These are phyloP conservation scores for Anguilla obscura DNA, from an alignment of 2,797 vertebrate genomes.

Conservation along the genomic window DNA sequence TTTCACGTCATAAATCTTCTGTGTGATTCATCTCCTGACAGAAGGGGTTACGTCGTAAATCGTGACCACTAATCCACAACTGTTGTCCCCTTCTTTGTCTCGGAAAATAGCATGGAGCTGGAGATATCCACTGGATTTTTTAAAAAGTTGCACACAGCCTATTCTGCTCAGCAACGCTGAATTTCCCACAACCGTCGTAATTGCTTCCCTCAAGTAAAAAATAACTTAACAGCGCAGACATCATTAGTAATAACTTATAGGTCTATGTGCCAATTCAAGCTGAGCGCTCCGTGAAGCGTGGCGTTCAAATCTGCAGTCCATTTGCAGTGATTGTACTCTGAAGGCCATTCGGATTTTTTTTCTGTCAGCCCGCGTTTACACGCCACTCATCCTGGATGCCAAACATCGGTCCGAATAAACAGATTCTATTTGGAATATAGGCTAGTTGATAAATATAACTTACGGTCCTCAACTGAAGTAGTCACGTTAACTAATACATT, in stretches of 20 bases:
- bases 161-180: conserved; percentile 1
- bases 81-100: conserved; percentile 41
- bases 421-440: not conserved
- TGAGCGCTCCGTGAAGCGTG: conserved; percentile 44
- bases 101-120: conserved; percentile 14
- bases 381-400: not conserved
- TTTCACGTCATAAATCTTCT: conserved; percentile 69
- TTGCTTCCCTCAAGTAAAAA: conserved; percentile 31
- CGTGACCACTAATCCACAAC: conserved; percentile 61
- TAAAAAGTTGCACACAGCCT: not conserved
- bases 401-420: conserved; percentile 6
- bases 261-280: conserved; percentile 44
- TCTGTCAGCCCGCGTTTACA: not conserved
- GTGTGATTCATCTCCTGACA: conserved; percentile 69
- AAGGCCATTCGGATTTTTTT: conserved; percentile 2
- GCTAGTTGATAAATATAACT: not conserved
- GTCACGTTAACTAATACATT: not conserved
- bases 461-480: not conserved
- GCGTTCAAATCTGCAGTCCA: conserved; percentile 25
- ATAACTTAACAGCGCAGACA: conserved; percentile 16
- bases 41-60: conserved; percentile 62
- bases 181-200: conserved; percentile 26
- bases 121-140: conserved; percentile 23
- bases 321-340: conserved; percentile 18
- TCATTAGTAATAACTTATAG: conserved; percentile 46